Conservation (phyloP, 2,113 vertebrate species). For the Casuarius casuarius region DNA sequence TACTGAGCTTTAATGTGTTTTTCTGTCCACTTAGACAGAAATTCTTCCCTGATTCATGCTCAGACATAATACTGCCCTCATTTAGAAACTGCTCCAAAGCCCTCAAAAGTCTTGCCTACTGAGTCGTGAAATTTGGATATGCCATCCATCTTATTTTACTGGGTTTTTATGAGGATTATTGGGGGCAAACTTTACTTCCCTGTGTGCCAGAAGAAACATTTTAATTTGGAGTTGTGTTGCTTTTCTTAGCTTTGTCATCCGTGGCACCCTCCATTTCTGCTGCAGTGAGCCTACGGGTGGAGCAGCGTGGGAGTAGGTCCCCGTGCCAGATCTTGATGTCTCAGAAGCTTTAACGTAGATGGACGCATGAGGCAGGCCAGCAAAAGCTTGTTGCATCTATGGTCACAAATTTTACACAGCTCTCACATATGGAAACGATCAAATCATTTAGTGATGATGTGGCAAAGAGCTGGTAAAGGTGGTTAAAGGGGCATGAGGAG, state of each 20-base stretch:
- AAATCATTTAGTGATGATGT: not conserved
- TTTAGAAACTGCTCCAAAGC: not conserved
- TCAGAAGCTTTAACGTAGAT: not conserved
- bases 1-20: slow-evolving; percentile 28
- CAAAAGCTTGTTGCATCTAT: not conserved
- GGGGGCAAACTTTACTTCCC: not conserved
- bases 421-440: not conserved
- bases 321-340: not conserved
- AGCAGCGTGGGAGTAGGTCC: not conserved
- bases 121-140: not conserved
- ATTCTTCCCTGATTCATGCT: not conserved
- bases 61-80: not conserved
- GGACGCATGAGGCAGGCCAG: not conserved
- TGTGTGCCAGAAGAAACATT: not conserved
- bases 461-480: not conserved
- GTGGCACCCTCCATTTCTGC: not conserved
- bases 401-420: not conserved
- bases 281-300: not conserved
- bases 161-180: not conserved
- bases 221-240: not conserved
- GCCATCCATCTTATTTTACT: not conserved
- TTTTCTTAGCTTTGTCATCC: not conserved
- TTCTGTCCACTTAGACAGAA: not conserved
- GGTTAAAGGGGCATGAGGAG: not conserved
- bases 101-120: not conserved